These are phyloP conservation scores for Ptychobarbus kaznakovi DNA, from an alignment of 2,797 vertebrate species.

Conservation along the genomic window DNA sequence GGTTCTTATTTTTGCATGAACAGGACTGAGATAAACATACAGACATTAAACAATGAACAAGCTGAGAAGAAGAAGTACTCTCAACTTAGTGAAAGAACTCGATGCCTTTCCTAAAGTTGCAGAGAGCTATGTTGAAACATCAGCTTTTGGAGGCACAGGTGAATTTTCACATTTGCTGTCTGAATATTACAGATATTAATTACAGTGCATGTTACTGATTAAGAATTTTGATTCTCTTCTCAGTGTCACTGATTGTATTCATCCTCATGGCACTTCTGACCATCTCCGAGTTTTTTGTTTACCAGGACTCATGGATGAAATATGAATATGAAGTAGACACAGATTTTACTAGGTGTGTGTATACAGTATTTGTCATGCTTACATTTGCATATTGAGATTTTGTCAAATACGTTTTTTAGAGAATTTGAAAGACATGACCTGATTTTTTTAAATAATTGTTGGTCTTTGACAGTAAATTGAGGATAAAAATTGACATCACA, in stretches of 20 bases:
- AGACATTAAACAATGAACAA: constrained; percentile 86
- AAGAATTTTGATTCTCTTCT: neutral
- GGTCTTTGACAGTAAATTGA: constrained; percentile 85
- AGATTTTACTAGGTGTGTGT: constrained; percentile 91
- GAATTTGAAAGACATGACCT: neutral
- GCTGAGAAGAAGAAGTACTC: constrained; percentile 89
- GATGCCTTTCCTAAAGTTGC: constrained; percentile 97
- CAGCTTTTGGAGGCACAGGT: constrained; percentile 94
- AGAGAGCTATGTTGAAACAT: constrained; percentile 92
- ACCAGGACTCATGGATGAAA: constrained; percentile 95
- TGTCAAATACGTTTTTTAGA: neutral
- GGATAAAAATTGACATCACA: constrained; percentile 95
- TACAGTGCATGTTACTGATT: neutral
- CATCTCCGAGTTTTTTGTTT: constrained; percentile 93
- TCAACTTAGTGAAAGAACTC: constrained; percentile 90
- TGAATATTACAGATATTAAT: neutral
- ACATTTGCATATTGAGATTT: neutral
- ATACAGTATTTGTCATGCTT: too few relatives aligned
- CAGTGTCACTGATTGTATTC: constrained; percentile 94
- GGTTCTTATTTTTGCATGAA: neutral
- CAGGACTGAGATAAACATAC: constrained; percentile 70
- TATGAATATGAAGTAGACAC: constrained; percentile 97
- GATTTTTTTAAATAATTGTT: neutral
- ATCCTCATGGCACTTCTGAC: constrained; percentile 88
- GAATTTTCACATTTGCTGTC: constrained; percentile 15